Evolutionary conservation across 2,888 invertebrate genomes (phyloP), one percentile per base, ranked within the genome.

Genomic region (Resseliella maxima): DNA sequence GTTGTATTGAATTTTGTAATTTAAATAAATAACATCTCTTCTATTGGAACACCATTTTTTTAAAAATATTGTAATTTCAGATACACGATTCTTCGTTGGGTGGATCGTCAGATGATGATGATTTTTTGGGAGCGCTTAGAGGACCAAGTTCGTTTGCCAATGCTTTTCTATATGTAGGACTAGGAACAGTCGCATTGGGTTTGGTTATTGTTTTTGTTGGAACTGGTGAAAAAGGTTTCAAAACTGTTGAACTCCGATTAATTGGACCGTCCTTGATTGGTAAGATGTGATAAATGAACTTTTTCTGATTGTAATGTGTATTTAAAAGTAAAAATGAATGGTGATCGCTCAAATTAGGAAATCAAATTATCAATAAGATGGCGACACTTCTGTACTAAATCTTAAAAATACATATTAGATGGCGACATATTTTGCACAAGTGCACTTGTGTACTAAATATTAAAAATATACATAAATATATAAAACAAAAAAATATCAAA

Each of bases 151-250:
- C 96, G 86, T 96, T 96, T 88, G 96, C 96, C 88, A 95, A 95
- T 90, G 94, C 96, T 88, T 93, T 97, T 88, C 93, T 97, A 86
- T 97, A 97, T 91, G 95, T 96, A 86, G 97, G 97, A 86, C 93
- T 97, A 88, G 96, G 95, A 88, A 95, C 95, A 36, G 94, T 96
- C 87, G 95, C 96, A 36, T 92, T 97, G 88, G 97, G 97, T 87
- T 94, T 96, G 89, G 95, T 97, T 89, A 96, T 97, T 89, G 96
- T 96, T 90, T 96, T 97, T 92, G 96, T 97, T 88, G 97, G 96
- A 89, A 96, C 96, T 88, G 97, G 97, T 89, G 97, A 97, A 92
- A 96, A 96, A 92, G 94, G 94, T 92, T 96, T 95, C 94, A 96
- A 94, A 92, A 96, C 97, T 88, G 94, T 95, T 88, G 96, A 96